Percentiles rank a stretch among this genome's conserved stretches.
phyloP scores from a whole-genome alignment of 2,888 invertebrate species.

The Athalia circularis region DNA sequence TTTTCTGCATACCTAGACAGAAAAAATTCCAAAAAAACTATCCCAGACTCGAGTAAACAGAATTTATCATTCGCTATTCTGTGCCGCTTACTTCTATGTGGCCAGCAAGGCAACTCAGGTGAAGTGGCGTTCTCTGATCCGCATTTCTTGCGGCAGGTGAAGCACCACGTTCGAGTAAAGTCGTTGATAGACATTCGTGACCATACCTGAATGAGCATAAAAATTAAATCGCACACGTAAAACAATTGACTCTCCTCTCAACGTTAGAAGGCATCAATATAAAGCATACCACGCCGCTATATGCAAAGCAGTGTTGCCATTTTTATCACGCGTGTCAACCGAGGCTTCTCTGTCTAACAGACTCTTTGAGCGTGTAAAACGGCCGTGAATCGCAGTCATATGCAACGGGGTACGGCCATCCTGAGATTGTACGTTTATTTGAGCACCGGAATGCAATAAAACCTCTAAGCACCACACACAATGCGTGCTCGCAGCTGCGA shows the following conservation, averaged over 20 bases:
- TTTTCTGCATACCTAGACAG: slow-evolving; percentile 74
- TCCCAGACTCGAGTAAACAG: neutral
- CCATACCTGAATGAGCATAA: slow-evolving; percentile 67
- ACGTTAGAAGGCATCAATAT: no score
- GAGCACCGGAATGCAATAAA: slow-evolving; percentile 76
- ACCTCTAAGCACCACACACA: slow-evolving; percentile 79
- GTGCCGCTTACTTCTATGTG: slow-evolving; percentile 75
- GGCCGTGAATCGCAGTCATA: slow-evolving; percentile 81
- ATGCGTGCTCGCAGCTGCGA: slow-evolving; percentile 78
- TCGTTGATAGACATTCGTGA: slow-evolving; percentile 65
- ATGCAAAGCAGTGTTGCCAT: slow-evolving; percentile 79
- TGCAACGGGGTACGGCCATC: slow-evolving; percentile 80
- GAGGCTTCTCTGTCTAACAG: slow-evolving; percentile 77
- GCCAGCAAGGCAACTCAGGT: slow-evolving; percentile 80
- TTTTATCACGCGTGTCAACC: slow-evolving; percentile 78
- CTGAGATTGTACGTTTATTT: slow-evolving; percentile 77
- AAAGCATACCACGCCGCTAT: slow-evolving; percentile 77
- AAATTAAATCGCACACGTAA: no score
- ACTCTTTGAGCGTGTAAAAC: slow-evolving; percentile 79
- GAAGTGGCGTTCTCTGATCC: slow-evolving; percentile 78
- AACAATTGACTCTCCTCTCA: no score
- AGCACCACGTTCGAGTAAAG: slow-evolving; percentile 62
- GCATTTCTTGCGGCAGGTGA: slow-evolving; percentile 65
- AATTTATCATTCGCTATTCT: neutral
- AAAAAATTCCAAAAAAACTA: neutral